phyloP scores from a whole-genome alignment of 1,140 invertebrate species.

The Marisa cornuarietis region DNA sequence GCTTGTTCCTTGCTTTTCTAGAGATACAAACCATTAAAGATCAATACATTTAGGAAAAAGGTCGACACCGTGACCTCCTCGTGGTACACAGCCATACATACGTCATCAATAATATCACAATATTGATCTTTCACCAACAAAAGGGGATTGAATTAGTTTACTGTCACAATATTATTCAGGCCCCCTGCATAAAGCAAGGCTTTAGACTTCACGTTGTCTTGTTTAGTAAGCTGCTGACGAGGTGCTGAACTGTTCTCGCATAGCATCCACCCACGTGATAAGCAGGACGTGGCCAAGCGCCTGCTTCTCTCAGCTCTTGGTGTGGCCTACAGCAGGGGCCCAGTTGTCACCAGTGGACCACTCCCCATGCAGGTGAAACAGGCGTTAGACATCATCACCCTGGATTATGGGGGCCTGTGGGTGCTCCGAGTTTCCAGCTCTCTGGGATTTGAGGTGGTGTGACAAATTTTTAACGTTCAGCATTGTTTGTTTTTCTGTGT shows the following conservation, averaged over 20 bases:
- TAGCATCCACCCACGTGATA: slow-evolving; percentile 55
- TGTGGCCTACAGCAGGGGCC: slow-evolving; percentile 44
- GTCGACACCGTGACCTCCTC: too few species aligned
- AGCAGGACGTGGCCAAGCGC: slow-evolving; percentile 49
- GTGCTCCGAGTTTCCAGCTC: neutral
- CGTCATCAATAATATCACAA: too few species aligned
- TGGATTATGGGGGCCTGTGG: slow-evolving; percentile 13
- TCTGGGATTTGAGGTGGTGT: slow-evolving; percentile 12
- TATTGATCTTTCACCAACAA: too few species aligned
- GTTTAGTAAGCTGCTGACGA: too few species aligned
- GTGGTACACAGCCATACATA: too few species aligned
- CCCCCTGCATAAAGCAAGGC: too few species aligned
- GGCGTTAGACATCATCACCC: neutral
- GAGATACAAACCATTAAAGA: too few species aligned
- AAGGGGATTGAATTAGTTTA: too few species aligned
- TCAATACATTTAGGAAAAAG: too few species aligned
- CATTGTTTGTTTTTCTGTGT: neutral
- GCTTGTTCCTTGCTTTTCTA: too few species aligned
- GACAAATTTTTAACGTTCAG: neutral
- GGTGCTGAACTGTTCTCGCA: slow-evolving; percentile 4
- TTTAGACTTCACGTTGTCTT: too few species aligned
- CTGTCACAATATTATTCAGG: neutral
- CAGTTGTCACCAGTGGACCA: slow-evolving; percentile 23
- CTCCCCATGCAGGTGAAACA: slow-evolving; percentile 14
- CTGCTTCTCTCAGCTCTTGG: slow-evolving; percentile 41